phyloP scores from a whole-genome alignment of 2,888 invertebrate genomes.

The Patella caerulea region DNA sequence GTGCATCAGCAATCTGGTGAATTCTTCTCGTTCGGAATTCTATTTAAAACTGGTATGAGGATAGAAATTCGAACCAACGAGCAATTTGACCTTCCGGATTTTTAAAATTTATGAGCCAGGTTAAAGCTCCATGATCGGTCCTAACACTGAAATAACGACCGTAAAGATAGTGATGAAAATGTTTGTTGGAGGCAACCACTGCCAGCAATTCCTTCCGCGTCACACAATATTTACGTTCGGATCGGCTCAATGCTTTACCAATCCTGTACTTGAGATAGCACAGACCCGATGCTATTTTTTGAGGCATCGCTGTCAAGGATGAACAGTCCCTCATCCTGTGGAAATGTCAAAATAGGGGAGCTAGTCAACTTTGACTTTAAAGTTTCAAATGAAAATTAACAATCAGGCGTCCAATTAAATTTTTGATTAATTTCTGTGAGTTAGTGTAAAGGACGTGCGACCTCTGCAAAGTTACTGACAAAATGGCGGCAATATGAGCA shows the following conservation, averaged over 20 bases:
- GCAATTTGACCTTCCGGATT: conserved; percentile 24
- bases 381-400: background rate
- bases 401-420: background rate
- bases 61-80: conserved; percentile 20
- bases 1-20: background rate
- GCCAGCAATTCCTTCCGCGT: conserved; percentile 26
- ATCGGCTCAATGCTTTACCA: conserved; percentile 34
- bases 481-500: background rate
- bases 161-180: conserved; percentile 38
- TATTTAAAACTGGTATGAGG: conserved; percentile 23
- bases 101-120: conserved; percentile 16
- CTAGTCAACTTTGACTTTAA: background rate
- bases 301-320: background rate
- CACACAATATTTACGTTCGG: background rate
- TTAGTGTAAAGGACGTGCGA: background rate
- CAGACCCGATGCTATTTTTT: conserved; percentile 31
- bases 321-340: background rate
- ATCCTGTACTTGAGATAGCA: conserved; percentile 37
- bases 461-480: background rate
- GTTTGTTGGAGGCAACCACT: conserved; percentile 35
- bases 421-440: background rate
- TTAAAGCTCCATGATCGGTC: conserved; percentile 32
- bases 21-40: background rate
- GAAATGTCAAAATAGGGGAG: conserved; percentile 1
- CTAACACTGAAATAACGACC: conserved; percentile 30